Conservation (phyloP, 1,140 invertebrate species). For the Metaphire vulgaris region DNA sequence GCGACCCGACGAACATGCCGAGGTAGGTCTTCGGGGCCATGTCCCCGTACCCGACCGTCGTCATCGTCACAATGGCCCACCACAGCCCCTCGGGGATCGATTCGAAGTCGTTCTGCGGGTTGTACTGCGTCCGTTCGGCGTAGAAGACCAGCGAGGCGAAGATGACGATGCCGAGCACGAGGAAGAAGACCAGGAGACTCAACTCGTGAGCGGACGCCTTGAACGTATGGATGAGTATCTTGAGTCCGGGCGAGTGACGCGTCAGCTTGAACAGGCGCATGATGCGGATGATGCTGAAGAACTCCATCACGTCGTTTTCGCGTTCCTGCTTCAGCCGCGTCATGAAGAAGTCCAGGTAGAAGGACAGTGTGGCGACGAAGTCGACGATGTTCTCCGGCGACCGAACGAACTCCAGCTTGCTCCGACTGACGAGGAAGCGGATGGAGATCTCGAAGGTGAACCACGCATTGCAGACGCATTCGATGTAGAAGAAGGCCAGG, state of each 20-base stretch:
- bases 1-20: constrained; percentile 96
- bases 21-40: constrained; percentile 94
- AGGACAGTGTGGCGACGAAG: constrained; percentile 86
- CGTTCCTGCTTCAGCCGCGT: constrained; percentile 71
- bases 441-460: constrained; percentile 87
- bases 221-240: constrained; percentile 96
- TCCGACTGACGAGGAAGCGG: constrained; percentile 75
- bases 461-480: constrained; percentile 89
- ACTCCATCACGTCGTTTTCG: constrained; percentile 82
- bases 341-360: constrained; percentile 84
- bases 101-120: constrained; percentile 96
- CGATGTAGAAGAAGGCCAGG: constrained; percentile 52
- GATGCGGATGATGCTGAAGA: constrained; percentile 97
- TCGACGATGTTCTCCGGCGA: constrained; percentile 71
- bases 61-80: constrained; percentile 71
- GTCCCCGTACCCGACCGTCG: constrained; percentile 94
- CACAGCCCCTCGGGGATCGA: constrained; percentile 68
- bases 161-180: constrained; percentile 81
- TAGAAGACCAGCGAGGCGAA: constrained; percentile 99
- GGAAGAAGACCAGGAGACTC: constrained; percentile 65
- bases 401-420: constrained; percentile 47
- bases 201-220: constrained; percentile 96
- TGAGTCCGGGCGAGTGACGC: constrained; percentile 64
- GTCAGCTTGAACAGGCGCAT: constrained; percentile 97
- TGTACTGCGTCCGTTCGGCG: constrained; percentile 88